These are phyloP conservation scores for Gastrophysa polygoni DNA, from an alignment of 2,888 invertebrate species.

Conservation along the genomic window DNA sequence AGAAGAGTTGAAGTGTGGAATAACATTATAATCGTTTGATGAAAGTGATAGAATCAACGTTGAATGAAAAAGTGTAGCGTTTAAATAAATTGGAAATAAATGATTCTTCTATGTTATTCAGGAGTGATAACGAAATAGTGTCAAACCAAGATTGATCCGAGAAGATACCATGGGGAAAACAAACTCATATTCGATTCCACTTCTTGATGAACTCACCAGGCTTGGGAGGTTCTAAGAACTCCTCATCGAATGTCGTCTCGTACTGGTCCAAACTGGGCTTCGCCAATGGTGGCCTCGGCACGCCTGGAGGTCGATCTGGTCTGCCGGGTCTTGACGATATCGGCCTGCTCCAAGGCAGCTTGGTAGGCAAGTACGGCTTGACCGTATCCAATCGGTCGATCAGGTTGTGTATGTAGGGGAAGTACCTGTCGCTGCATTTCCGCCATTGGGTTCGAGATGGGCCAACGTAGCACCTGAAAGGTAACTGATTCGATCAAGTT, in stretches of 20 bases:
- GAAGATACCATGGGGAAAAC: too few species aligned
- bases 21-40: too few species aligned
- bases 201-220: constrained; percentile 53
- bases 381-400: constrained; percentile 43
- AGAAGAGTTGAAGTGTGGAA: too few species aligned
- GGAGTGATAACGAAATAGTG: too few species aligned
- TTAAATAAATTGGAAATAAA: too few species aligned
- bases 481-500: too few species aligned
- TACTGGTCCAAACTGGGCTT: constrained; percentile 55
- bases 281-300: constrained; percentile 57
- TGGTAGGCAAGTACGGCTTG: constrained; percentile 39
- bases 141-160: too few species aligned
- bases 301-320: constrained; percentile 48
- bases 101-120: too few species aligned
- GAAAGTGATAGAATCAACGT: too few species aligned
- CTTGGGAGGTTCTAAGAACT: constrained; percentile 59
- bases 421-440: constrained; percentile 84
- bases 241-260: constrained; percentile 55
- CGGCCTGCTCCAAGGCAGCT: constrained; percentile 29
- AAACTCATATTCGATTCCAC: too few species aligned
- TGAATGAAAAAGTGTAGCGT: too few species aligned
- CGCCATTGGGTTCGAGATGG: constrained; percentile 80
- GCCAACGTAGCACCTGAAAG: constrained; percentile 91
- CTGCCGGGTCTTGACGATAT: constrained; percentile 46
- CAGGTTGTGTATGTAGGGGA: constrained; percentile 63